These are phyloP conservation scores for Hypena proboscidalis DNA, from an alignment of 2,888 invertebrate genomes.

Conservation along the genomic window DNA sequence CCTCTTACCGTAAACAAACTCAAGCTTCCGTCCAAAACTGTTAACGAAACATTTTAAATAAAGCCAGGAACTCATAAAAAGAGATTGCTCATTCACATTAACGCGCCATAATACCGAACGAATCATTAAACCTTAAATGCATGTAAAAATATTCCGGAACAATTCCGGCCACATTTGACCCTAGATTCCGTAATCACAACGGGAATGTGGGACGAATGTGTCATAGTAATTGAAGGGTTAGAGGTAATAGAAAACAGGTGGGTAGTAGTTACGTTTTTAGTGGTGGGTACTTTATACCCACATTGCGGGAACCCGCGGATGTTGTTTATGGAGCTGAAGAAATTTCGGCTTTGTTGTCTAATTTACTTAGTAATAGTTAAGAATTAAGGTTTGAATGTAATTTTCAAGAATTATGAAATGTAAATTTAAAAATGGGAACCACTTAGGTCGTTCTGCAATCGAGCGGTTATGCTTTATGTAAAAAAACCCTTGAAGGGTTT, in stretches of 20 bases:
- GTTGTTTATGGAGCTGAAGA: too few species aligned
- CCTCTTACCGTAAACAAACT: background rate
- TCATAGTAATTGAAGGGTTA: constrained; percentile 44
- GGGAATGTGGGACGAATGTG: constrained; percentile 49
- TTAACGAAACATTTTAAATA: constrained; percentile 32
- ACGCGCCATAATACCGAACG: constrained; percentile 37
- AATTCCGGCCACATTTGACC: constrained; percentile 45
- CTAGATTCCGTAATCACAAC: constrained; percentile 54
- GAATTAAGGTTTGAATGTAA: too few species aligned
- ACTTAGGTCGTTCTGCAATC: too few species aligned
- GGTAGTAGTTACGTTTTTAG: constrained; percentile 30
- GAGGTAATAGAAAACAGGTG: constrained; percentile 47
- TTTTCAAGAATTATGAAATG: too few species aligned
- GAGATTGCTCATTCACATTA: constrained; percentile 41
- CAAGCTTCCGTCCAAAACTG: constrained; percentile 9
- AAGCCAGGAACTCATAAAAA: constrained; percentile 39
- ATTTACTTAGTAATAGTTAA: too few species aligned
- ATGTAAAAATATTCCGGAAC: constrained; percentile 53
- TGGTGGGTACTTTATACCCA: constrained; percentile 25
- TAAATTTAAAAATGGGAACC: too few species aligned
- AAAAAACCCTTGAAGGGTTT: too few species aligned
- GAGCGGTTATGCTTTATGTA: too few species aligned
- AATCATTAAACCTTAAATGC: constrained; percentile 43
- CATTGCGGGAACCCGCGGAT: constrained; percentile 10
- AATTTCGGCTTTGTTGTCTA: too few species aligned